Evolutionary conservation across 1,140 invertebrate species (phyloP), one percentile per base, ranked within the genome.

Genomic region (Limonius californicus): DNA sequence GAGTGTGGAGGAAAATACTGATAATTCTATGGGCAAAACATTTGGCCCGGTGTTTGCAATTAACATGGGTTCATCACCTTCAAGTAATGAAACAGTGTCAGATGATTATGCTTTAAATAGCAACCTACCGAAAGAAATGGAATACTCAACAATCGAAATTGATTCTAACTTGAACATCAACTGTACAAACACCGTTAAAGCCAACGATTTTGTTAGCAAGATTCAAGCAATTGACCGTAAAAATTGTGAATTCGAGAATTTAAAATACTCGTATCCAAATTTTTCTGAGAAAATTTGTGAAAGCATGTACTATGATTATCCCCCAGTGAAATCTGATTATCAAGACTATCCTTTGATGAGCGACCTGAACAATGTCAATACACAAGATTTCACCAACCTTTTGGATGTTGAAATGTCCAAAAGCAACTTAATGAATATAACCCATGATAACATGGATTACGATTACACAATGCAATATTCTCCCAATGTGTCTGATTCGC

Each of bases 401-500:
- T 57, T 78, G 14, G 74, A 78, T 50, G 76, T 76, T 54, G 77
- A 77, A 63, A 76, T 77, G 64, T 53, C 71, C 1, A 70, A 72
- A 57, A 64, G 57, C 9, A 62, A 63, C 12, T 35, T 67, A n/a
- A 68, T 73, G 12, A 71, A 68, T 61, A 71, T 73, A 18, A 66
- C 56, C 54, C 19, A 50, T 16, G 42, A 43, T 8, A 70, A 69
- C 64, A 59, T 72, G 1, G 68, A 69, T 9, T 75, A 76, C 60
- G 75, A 76, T 62, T 76, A 74, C 47, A 67, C 67, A 15, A 71
- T 68, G 12, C 54, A 74, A 18, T 77, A 76, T 62, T 65, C 66
- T 9, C 56, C 62, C n/a, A 69, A 54, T 54, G 60, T 68, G 3
- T 59, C 62, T 15, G 61, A 66, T 53, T 43, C 62, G 1, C 43